A percentile compares a stretch with the other conserved stretches of the same genome.
Evolutionary conservation across 2,797 vertebrate genomes (phyloP).

Genomic region (Gobionotothen gibberifrons): DNA sequence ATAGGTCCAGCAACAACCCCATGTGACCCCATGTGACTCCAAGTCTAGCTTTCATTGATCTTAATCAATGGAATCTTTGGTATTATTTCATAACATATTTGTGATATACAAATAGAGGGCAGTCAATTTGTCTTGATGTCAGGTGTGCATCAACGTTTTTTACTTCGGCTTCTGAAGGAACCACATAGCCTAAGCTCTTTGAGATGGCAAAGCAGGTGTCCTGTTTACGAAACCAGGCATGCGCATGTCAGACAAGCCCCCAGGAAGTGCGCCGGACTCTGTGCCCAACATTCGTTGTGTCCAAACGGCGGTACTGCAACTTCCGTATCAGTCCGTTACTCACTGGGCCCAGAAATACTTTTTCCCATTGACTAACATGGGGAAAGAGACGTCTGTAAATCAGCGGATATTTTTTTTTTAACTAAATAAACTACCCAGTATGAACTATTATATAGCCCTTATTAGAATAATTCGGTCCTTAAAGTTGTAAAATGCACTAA

Average conservation of each 20-base stretch:
- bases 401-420: too few relatives aligned
- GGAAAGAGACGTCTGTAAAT: too few relatives aligned
- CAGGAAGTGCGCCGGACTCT: too few relatives aligned
- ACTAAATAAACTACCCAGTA: too few relatives aligned
- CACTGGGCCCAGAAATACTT: too few relatives aligned
- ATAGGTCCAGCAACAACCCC: background rate
- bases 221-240: constrained; percentile 31
- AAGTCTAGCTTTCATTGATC: background rate
- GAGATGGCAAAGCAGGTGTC: constrained; percentile 29
- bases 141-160: background rate
- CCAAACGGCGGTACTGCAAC: too few relatives aligned
- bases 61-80: background rate
- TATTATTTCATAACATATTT: background rate
- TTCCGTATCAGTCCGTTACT: too few relatives aligned
- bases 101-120: background rate
- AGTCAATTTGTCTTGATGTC: background rate
- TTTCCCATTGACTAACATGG: too few relatives aligned
- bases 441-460: too few relatives aligned
- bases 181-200: constrained; percentile 1
- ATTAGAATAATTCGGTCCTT: too few relatives aligned
- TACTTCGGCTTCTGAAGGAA: background rate
- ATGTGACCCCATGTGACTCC: background rate
- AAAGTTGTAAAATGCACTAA: too few relatives aligned
- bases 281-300: too few relatives aligned
- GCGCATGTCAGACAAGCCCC: constrained; percentile 33